Base-by-base conservation (phyloP, 2,797 vertebrate species). In the Chelon labrosus region DNA sequence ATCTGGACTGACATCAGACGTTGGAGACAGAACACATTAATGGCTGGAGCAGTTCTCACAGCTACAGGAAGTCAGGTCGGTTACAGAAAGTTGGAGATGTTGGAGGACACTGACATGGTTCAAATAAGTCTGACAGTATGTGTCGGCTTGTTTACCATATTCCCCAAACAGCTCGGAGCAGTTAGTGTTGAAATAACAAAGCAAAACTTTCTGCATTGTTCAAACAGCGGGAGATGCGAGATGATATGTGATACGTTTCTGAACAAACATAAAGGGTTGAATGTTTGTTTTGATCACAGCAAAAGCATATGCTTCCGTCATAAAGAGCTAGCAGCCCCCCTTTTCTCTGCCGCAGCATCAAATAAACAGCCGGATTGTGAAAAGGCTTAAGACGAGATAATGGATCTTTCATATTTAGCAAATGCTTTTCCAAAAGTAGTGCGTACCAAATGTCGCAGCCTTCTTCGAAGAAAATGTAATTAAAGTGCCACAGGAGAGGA, bases 391-490 rank as follows among this genome's bases (percentile, higher is more conserved):
- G 27, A 52, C 1, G 44, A 69, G 61, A 80, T 75, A 59, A 73
- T 64, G 39, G 60, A 74, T 37, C 51, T 44, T 19, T 70, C 42
- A 52, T 46, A 31, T 66, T 42, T 60, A 39, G 25, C 38, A 49
- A 78, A 54, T 22, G 6, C 46, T 60, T 59, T 68, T 39, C 65
- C 25, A 52, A 65, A 80, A 74, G 58, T 22, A 35, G 60, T 27
- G 25, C 44, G 41, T 16, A 35, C 25, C 42, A 79, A 72, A 76
- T 80, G 83, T 67, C 22, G 8, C 74, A 49, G 55, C n/a, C 64
- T 59, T 63, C 74, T 31, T 56, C 59, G 55, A 9, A 65, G 68
- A 51, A 65, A 65, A 70, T 70, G 54, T 81, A 82, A 87, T 87
- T 83, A 73, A 75, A 82, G 77, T 77, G 75, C 41, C 46, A 27